Conservation (phyloP, 2,888 invertebrate genomes). For the Teinopalpus imperialis region DNA sequence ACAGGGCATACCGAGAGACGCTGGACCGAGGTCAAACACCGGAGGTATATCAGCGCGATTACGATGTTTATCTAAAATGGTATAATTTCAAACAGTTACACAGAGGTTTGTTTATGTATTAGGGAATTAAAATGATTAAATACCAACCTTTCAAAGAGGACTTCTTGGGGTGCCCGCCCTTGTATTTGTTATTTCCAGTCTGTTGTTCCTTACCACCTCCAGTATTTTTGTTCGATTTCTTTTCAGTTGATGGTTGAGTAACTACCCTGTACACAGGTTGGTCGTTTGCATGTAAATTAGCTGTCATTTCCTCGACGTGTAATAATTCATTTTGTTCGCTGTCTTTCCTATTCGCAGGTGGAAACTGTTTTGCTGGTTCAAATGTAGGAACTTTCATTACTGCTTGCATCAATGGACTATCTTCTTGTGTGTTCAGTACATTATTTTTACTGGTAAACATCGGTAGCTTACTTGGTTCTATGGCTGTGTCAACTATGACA, state of each 20-base stretch:
- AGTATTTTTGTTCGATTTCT: slow-evolving; percentile 66
- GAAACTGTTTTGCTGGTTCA: slow-evolving; percentile 57
- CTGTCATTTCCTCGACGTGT: slow-evolving; percentile 68
- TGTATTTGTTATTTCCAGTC: slow-evolving; percentile 52
- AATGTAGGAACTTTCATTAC: slow-evolving; percentile 65
- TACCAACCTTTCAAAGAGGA: slow-evolving; percentile 68
- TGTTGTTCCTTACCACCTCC: slow-evolving; percentile 52
- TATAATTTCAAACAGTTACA: too few species aligned
- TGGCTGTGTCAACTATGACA: slow-evolving; percentile 42
- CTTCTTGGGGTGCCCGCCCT: slow-evolving; percentile 71
- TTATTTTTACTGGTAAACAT: slow-evolving; percentile 62
- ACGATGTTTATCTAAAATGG: slow-evolving; percentile 64
- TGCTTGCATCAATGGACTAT: slow-evolving; percentile 68
- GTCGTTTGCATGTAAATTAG: slow-evolving; percentile 71
- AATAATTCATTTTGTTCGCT: slow-evolving; percentile 66
- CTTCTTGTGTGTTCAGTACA: slow-evolving; percentile 63
- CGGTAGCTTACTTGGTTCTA: slow-evolving; percentile 61
- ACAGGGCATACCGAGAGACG: slow-evolving; percentile 90
- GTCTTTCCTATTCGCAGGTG: slow-evolving; percentile 63
- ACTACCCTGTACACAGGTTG: slow-evolving; percentile 75
- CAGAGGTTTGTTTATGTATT: too few species aligned
- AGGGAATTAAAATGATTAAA: too few species aligned
- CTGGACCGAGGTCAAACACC: slow-evolving; percentile 73
- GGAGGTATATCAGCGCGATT: slow-evolving; percentile 55
- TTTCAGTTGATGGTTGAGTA: slow-evolving; percentile 68